Evolutionary conservation across 2,888 invertebrate genomes (phyloP).

Genomic region (Griposia aprilina): DNA sequence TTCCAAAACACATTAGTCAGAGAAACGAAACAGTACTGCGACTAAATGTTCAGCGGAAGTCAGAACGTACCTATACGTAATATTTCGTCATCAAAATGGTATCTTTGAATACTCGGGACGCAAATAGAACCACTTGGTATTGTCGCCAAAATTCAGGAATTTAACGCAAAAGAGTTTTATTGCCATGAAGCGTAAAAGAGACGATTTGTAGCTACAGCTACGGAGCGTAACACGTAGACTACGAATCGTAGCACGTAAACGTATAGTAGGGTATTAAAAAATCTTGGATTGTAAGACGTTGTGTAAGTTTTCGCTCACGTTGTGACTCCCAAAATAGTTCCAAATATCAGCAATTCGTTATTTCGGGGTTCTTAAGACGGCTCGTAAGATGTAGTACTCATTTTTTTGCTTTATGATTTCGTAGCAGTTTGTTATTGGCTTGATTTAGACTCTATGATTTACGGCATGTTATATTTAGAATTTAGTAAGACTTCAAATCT

Average conservation of each 20-base stretch:
- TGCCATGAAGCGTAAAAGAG: neutral
- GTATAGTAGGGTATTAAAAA: slow-evolving; percentile 13
- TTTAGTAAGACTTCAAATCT: neutral
- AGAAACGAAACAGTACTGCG: slow-evolving; percentile 52
- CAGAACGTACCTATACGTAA: slow-evolving; percentile 19
- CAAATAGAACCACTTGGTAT: slow-evolving; percentile 41
- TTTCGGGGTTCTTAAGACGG: slow-evolving; percentile 23
- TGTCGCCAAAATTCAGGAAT: slow-evolving; percentile 50
- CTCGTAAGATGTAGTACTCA: slow-evolving; percentile 29
- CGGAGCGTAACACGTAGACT: neutral
- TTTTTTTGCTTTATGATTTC: slow-evolving; percentile 34
- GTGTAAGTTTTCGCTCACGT: slow-evolving; percentile 25
- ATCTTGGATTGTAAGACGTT: slow-evolving; percentile 15
- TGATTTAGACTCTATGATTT: neutral
- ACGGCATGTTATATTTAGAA: neutral
- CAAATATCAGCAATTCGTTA: slow-evolving; percentile 43
- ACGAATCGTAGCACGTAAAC: slow-evolving; percentile 9
- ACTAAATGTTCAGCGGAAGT: slow-evolving; percentile 43
- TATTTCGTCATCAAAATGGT: slow-evolving; percentile 58
- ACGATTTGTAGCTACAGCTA: slow-evolving; percentile 1
- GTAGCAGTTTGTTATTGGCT: slow-evolving; percentile 36
- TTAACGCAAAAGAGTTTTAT: slow-evolving; percentile 31
- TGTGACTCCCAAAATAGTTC: slow-evolving; percentile 44
- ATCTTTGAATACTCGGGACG: slow-evolving; percentile 43
- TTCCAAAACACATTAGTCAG: slow-evolving; percentile 63